Conservation (phyloP, 2,888 invertebrate genomes). For the Anticlea derivata region DNA sequence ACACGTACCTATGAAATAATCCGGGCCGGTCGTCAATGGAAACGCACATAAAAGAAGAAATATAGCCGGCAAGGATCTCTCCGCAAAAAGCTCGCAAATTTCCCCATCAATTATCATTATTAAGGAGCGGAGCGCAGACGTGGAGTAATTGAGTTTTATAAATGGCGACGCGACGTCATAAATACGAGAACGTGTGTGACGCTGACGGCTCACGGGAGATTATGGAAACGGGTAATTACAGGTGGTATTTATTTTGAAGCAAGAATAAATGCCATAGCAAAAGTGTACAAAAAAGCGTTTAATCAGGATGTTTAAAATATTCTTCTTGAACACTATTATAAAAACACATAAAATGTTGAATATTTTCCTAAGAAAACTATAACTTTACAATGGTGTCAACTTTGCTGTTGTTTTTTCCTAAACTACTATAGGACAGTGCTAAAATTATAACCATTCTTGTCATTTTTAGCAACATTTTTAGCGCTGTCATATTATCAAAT, state of each 20-base stretch:
- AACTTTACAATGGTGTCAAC: no score
- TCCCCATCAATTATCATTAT: constrained; percentile 84
- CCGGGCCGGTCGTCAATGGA: constrained; percentile 45
- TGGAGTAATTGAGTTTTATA: constrained; percentile 81
- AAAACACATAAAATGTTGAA: no score
- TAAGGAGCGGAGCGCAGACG: constrained; percentile 66
- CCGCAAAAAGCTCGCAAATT: constrained; percentile 83
- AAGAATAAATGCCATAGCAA: no score
- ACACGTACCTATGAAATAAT: constrained; percentile 15
- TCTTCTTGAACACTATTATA: no score
- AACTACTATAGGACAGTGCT: no score
- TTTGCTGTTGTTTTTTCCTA: no score
- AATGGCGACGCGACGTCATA: constrained; percentile 72
- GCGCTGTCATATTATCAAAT: no score
- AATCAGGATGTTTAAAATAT: no score
- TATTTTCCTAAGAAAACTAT: no score
- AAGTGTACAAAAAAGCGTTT: no score
- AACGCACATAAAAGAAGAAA: constrained; percentile 64
- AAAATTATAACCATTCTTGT: no score
- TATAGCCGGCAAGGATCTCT: constrained; percentile 73
- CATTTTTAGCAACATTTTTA: no score
- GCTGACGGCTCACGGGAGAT: constrained; percentile 26
- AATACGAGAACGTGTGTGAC: constrained; percentile 42
- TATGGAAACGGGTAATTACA: constrained; percentile 35
- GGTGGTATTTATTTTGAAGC: constrained; percentile 13